Evolutionary conservation across 2,113 vertebrate genomes (phyloP).

Genomic region (Sciurus niger): DNA sequence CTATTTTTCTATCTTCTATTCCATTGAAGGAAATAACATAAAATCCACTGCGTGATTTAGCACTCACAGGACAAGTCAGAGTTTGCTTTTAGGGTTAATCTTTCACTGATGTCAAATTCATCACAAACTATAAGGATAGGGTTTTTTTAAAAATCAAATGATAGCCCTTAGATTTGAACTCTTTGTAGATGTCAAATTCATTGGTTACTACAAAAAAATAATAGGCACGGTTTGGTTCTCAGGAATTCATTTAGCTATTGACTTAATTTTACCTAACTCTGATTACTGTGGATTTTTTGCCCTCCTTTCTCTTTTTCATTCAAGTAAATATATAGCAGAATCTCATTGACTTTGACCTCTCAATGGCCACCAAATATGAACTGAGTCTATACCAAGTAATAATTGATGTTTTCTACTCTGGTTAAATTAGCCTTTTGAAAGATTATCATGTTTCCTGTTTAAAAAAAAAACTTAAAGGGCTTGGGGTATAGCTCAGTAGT

Average conservation of each 20-base stretch:
- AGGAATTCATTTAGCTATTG: conserved; percentile 15
- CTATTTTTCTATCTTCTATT: background rate
- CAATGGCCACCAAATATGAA: background rate
- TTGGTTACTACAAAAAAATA: background rate
- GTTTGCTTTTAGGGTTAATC: background rate
- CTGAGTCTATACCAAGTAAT: background rate
- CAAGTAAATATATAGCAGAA: background rate
- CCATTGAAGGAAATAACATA: background rate
- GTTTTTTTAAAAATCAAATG: background rate
- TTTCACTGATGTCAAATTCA: background rate
- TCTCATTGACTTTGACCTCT: background rate
- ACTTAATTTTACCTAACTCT: conserved; percentile 8
- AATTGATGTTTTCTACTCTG: background rate
- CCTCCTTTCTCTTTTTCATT: background rate
- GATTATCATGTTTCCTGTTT: background rate
- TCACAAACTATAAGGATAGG: background rate
- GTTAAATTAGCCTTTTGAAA: conserved; percentile 18
- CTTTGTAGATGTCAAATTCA: background rate
- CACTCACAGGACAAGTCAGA: background rate
- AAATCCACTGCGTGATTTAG: background rate
- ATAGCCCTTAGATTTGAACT: background rate
- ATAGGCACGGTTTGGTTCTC: background rate
- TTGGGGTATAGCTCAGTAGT: background rate
- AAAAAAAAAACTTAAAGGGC: background rate
- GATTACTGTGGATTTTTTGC: background rate